These are phyloP conservation scores for Scrobipalpa atriplicella DNA, from an alignment of 2,888 invertebrate genomes.

Conservation along the genomic window DNA sequence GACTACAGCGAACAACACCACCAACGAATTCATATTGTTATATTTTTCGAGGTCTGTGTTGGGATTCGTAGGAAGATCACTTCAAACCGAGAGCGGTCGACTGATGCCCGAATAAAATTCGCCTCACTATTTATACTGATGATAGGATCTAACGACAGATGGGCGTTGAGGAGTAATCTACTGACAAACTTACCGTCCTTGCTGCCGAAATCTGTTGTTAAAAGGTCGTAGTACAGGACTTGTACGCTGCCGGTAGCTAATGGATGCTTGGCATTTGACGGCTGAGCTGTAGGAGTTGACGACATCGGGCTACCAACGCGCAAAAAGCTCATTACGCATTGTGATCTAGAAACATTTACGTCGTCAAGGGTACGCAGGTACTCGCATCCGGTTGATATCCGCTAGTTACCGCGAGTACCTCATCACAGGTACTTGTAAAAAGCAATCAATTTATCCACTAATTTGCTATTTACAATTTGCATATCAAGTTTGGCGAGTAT, in stretches of 20 bases:
- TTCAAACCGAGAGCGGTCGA: constrained; percentile 59
- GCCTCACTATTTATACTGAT: constrained; percentile 31
- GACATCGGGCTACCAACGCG: constrained; percentile 37
- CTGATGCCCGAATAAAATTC: constrained; percentile 44
- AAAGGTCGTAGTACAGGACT: constrained; percentile 41
- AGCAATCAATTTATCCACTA: constrained; percentile 23
- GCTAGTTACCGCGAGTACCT: constrained; percentile 42
- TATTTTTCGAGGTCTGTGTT: constrained; percentile 60
- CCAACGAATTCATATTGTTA: constrained; percentile 62
- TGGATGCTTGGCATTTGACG: constrained; percentile 55
- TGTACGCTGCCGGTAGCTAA: constrained; percentile 35
- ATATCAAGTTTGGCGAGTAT: constrained; percentile 40
- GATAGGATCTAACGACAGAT: constrained; percentile 54
- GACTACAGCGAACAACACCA: constrained; percentile 69
- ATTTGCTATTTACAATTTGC: constrained; percentile 37
- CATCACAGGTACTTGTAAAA: constrained; percentile 9
- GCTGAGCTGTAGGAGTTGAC: constrained; percentile 34
- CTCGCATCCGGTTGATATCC: constrained; percentile 46
- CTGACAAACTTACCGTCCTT: constrained; percentile 60
- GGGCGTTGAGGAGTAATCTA: constrained; percentile 53
- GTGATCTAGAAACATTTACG: constrained; percentile 47
- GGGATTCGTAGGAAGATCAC: constrained; percentile 63
- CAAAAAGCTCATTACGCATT: constrained; percentile 46
- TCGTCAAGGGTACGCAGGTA: constrained; percentile 45
- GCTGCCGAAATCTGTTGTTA: constrained; percentile 50